These are phyloP conservation scores for Burhinus bistriatus DNA, from an alignment of 2,113 vertebrate genomes.

Conservation along the genomic window DNA sequence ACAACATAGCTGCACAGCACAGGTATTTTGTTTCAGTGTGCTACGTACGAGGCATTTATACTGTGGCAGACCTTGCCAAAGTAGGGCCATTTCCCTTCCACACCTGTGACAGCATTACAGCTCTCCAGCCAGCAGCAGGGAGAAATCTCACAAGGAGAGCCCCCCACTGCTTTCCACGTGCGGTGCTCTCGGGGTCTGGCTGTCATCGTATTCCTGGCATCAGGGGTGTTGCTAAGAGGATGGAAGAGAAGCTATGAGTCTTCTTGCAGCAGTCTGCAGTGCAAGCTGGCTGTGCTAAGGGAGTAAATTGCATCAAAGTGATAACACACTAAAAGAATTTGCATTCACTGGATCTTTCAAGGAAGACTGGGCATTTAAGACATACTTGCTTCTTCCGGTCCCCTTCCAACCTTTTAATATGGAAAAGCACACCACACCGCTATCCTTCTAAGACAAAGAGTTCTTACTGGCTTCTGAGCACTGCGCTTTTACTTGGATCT, in stretches of 20 bases:
- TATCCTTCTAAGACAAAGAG: background rate
- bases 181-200: background rate
- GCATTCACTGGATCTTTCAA: background rate
- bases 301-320: background rate
- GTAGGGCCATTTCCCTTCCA: background rate
- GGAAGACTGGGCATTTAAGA: background rate
- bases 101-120: too few species aligned
- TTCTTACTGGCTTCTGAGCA: background rate
- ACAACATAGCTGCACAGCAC: background rate
- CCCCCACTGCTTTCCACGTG: background rate
- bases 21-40: background rate
- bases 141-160: background rate
- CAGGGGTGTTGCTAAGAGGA: background rate
- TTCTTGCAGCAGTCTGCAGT: background rate
- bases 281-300: background rate
- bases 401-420: background rate
- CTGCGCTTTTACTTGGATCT: background rate
- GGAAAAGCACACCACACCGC: background rate
- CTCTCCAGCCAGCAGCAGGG: background rate
- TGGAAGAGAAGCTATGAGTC: background rate
- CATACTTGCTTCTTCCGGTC: background rate
- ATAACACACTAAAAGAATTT: background rate
- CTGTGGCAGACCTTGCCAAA: too few species aligned
- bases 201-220: rapidly evolving
- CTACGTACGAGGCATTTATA: background rate